phyloP scores from a whole-genome alignment of 2,113 vertebrate genomes.

The Alosa alosa region DNA sequence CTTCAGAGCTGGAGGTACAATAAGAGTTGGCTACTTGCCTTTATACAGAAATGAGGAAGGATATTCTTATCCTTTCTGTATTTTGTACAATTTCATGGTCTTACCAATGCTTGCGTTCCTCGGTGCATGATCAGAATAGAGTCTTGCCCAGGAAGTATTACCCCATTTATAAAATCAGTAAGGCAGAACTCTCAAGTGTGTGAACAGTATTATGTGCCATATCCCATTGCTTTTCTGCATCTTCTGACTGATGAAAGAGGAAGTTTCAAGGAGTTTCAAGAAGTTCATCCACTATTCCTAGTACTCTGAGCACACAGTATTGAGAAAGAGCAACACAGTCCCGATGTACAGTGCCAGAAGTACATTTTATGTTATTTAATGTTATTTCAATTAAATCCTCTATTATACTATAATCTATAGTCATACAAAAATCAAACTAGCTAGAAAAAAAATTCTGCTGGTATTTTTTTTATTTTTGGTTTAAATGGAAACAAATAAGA shows the following conservation, averaged over 20 bases:
- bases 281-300: not conserved
- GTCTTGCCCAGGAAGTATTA: not conserved
- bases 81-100: too few species aligned
- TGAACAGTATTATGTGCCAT: not conserved
- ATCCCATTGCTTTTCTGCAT: not conserved
- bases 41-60: not conserved
- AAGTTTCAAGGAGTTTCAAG: not conserved
- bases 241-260: not conserved
- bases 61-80: too few species aligned
- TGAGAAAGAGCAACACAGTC: too few species aligned
- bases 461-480: too few species aligned
- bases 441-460: too few species aligned
- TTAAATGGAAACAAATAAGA: too few species aligned
- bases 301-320: not conserved
- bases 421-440: too few species aligned
- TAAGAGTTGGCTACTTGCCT: not conserved
- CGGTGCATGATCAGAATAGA: not conserved
- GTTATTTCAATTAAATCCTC: too few species aligned
- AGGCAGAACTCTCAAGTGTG: not conserved
- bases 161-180: too few species aligned
- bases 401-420: too few species aligned
- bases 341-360: too few species aligned
- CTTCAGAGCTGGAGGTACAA: not conserved
- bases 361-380: too few species aligned
- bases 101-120: not conserved